phyloP scores from a whole-genome alignment of 2,797 vertebrate genomes.

The Phrynocephalus vlangalii region DNA sequence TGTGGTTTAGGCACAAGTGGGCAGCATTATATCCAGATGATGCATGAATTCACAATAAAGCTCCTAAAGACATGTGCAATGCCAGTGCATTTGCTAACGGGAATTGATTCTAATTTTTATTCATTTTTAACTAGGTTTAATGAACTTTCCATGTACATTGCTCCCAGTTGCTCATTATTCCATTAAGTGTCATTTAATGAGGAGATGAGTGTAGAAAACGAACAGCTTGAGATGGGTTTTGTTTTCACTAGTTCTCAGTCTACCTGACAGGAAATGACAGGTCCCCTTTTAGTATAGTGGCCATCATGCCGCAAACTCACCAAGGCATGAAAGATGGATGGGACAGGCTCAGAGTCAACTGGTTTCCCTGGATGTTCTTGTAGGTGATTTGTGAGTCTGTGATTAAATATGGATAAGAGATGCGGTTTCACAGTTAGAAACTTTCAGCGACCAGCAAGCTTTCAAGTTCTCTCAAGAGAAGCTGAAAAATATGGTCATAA shows the following conservation, averaged over 20 bases:
- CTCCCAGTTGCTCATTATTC: conserved; percentile 73
- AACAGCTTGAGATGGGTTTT: conserved; percentile 57
- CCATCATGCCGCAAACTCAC: conserved; percentile 10
- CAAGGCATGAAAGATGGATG: conserved; percentile 59
- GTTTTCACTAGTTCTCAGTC: not conserved
- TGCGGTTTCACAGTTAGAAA: conserved; percentile 25
- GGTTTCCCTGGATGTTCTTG: conserved; percentile 44
- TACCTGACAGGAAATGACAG: conserved; percentile 31
- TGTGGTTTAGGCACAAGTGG: conserved; percentile 51
- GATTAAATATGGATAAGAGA: conserved; percentile 67
- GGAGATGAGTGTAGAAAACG: conserved; percentile 59
- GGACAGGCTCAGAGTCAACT: conserved; percentile 56
- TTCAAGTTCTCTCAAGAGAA: conserved; percentile 36
- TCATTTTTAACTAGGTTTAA: conserved; percentile 83
- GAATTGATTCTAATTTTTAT: conserved; percentile 80
- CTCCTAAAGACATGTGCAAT: conserved; percentile 68
- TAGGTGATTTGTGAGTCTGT: not conserved
- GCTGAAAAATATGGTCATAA: not conserved
- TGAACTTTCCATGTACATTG: conserved; percentile 78
- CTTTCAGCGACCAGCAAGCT: conserved; percentile 32
- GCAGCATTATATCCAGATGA: conserved; percentile 56
- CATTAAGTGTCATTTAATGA: conserved; percentile 71
- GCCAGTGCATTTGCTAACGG: conserved; percentile 71
- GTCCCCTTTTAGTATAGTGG: conserved; percentile 21
- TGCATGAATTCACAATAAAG: conserved; percentile 75